A percentile compares a stretch with the other conserved stretches of the same genome.
Evolutionary conservation across 2,888 invertebrate genomes (phyloP).

Genomic region (Mycalesis mineus): DNA sequence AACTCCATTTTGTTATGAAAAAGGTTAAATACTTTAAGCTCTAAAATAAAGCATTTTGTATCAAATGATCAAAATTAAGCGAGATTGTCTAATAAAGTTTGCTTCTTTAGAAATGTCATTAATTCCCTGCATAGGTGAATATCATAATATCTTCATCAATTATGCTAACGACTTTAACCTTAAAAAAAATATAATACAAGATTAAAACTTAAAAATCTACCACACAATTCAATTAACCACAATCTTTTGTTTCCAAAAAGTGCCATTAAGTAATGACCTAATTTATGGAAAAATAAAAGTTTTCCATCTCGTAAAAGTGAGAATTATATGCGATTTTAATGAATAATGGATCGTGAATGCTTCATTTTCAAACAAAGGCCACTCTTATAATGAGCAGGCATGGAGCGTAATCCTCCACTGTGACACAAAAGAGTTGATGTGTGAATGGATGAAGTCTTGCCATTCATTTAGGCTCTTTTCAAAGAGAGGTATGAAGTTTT

Average conservation of each 20-base stretch:
- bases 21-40: too few species aligned
- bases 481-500: conserved; percentile 3
- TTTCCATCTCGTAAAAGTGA: background rate
- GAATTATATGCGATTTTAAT: conserved; percentile 16
- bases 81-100: too few species aligned
- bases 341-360: conserved; percentile 22
- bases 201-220: background rate
- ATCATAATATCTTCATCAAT: too few species aligned
- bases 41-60: too few species aligned
- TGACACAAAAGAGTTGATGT: conserved; percentile 27
- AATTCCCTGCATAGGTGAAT: too few species aligned
- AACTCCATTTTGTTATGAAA: too few species aligned
- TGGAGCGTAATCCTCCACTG: conserved; percentile 24
- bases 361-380: conserved; percentile 27
- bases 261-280: background rate
- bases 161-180: too few species aligned
- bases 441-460: conserved; percentile 27
- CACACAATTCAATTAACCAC: background rate
- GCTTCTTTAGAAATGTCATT: too few species aligned
- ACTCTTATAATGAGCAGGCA: conserved; percentile 29
- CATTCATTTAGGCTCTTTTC: conserved; percentile 26
- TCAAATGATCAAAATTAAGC: too few species aligned
- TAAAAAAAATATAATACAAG: too few species aligned
- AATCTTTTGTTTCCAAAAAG: background rate
- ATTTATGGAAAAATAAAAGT: background rate